Conservation (phyloP, 35 echinoderm and acorn worm species). For the Apostichopus japonicus region DNA sequence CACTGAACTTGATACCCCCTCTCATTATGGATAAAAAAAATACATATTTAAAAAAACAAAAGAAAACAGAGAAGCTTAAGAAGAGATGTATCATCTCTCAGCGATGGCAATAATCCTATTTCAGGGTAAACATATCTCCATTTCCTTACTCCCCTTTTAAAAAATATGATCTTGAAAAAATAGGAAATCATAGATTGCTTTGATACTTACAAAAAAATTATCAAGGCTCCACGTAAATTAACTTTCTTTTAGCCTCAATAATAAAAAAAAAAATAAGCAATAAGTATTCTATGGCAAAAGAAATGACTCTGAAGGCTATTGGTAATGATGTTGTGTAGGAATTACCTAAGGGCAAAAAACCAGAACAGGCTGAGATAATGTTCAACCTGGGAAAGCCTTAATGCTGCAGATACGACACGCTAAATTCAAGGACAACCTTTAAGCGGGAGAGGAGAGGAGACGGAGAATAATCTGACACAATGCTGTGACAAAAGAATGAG, state of each 20-base stretch:
- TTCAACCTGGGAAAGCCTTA: conserved; percentile 24
- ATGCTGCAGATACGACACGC: conserved; percentile 2
- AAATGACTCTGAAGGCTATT: conserved; percentile 35
- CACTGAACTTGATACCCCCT: too few species aligned
- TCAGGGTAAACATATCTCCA: too few species aligned
- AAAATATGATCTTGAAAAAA: background rate
- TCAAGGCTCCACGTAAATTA: conserved; percentile 43
- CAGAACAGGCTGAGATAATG: conserved; percentile 26
- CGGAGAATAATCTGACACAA: conserved; percentile 2
- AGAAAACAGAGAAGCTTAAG: too few species aligned
- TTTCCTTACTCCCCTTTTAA: too few species aligned
- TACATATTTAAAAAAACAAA: too few species aligned
- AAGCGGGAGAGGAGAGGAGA: background rate
- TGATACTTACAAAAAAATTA: conserved; percentile 23
- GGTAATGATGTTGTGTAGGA: conserved; percentile 44
- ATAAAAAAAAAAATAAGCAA: background rate
- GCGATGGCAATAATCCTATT: too few species aligned
- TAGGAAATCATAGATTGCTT: conserved; percentile 3
- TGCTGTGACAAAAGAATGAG: background rate
- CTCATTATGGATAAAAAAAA: too few species aligned
- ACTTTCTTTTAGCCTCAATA: conserved; percentile 37
- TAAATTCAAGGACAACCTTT: conserved; percentile 24
- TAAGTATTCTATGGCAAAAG: background rate
- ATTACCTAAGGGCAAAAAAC: conserved; percentile 20
- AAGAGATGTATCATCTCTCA: too few species aligned